Conservation (phyloP, 2,888 invertebrate species). For the Chrysolina oricalcia region DNA sequence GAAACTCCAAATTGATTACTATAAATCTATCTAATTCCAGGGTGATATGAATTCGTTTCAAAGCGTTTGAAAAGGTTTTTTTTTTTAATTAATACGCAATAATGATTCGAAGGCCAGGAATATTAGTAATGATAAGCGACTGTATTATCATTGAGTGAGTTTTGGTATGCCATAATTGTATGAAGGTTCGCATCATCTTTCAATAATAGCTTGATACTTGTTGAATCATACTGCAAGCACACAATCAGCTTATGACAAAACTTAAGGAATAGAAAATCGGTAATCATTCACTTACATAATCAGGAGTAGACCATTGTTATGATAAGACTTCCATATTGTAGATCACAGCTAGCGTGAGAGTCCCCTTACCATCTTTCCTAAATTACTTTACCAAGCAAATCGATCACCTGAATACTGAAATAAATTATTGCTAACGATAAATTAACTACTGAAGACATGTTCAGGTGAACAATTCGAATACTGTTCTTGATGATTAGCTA, state of each 20-base stretch:
- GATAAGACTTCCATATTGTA: conserved; percentile 66
- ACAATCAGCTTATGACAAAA: conserved; percentile 50
- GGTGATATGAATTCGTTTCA: too few species aligned
- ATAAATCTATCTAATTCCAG: too few species aligned
- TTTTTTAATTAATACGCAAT: not conserved
- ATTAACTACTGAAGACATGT: conserved; percentile 17
- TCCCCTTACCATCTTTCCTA: conserved; percentile 63
- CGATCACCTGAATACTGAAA: conserved; percentile 35
- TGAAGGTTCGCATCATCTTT: conserved; percentile 1
- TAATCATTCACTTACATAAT: conserved; percentile 37
- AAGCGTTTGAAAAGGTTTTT: not conserved
- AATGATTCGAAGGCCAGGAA: too few species aligned
- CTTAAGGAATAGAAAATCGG: conserved; percentile 29
- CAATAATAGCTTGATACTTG: conserved; percentile 17
- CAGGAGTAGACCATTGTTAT: conserved; percentile 58
- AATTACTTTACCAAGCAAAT: conserved; percentile 28
- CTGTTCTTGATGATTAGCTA: conserved; percentile 24
- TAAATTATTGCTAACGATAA: conserved; percentile 22
- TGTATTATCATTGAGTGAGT: not conserved
- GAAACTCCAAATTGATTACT: too few species aligned
- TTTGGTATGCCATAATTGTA: conserved; percentile 8
- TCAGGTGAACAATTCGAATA: conserved; percentile 27
- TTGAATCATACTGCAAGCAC: conserved; percentile 55
- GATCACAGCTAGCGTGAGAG: conserved; percentile 71
- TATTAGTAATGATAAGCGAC: too few species aligned